These are phyloP conservation scores for Mythimna ferrago DNA, from an alignment of 2,888 invertebrate species.

Conservation along the genomic window DNA sequence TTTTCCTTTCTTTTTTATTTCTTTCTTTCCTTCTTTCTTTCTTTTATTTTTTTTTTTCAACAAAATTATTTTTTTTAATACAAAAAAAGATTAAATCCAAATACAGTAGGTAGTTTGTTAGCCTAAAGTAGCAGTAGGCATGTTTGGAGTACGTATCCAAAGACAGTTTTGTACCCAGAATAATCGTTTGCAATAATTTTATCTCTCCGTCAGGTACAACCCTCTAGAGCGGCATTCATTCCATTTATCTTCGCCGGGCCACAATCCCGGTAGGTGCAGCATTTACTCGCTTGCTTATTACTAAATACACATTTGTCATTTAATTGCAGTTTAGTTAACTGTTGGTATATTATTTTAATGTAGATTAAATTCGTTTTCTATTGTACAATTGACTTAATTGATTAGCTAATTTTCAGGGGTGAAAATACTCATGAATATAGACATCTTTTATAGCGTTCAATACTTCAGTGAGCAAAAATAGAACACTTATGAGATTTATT, in stretches of 20 bases:
- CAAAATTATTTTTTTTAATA: too few relatives aligned
- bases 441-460: too few relatives aligned
- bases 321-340: conserved; percentile 30
- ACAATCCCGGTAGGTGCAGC: conserved; percentile 50
- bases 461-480: too few relatives aligned
- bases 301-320: conserved; percentile 49
- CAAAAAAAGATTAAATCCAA: too few relatives aligned
- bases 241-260: conserved; percentile 74
- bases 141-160: neutral
- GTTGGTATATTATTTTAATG: neutral
- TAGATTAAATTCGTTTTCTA: neutral
- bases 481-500: too few relatives aligned
- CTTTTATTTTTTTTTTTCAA: neutral
- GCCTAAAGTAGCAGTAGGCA: neutral
- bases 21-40: too few relatives aligned
- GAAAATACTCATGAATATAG: neutral
- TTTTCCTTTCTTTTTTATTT: too few relatives aligned
- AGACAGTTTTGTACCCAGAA: conserved; percentile 59
- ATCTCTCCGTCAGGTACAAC: conserved; percentile 66
- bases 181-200: conserved; percentile 72
- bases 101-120: too few relatives aligned
- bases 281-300: conserved; percentile 48
- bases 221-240: conserved; percentile 73
- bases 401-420: neutral
- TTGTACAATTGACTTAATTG: neutral